These are phyloP conservation scores for Platichthys stellatus DNA, from an alignment of 2,113 vertebrate species.

Conservation along the genomic window DNA sequence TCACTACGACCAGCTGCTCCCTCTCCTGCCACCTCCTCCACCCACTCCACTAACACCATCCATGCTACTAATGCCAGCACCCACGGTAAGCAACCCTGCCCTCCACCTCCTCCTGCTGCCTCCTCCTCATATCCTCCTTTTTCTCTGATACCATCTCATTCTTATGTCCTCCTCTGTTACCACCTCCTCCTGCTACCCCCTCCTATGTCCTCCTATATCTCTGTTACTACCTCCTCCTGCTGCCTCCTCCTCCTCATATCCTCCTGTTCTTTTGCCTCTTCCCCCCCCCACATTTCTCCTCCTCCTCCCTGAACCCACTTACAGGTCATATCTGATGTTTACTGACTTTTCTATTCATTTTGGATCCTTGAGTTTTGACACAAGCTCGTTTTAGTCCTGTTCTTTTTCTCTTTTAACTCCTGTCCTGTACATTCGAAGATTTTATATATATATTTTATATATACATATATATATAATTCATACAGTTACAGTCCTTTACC, in stretches of 20 bases:
- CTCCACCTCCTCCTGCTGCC: slow-evolving; percentile 35
- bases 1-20: slow-evolving; percentile 70
- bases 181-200: slow-evolving; percentile 11
- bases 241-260: slow-evolving; percentile 4
- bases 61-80: slow-evolving; percentile 88
- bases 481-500: too few relatives aligned
- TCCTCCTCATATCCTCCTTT: slow-evolving; percentile 29
- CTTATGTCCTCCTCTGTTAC: neutral
- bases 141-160: slow-evolving; percentile 29
- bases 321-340: neutral
- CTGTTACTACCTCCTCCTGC: too few relatives aligned
- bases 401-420: neutral
- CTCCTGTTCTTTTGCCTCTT: neutral
- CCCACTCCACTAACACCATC: slow-evolving; percentile 93
- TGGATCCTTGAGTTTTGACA: neutral
- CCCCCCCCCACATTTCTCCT: neutral
- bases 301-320: neutral
- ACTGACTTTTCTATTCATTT: neutral
- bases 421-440: too few relatives aligned
- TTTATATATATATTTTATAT: too few relatives aligned
- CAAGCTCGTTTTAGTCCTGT: too few relatives aligned
- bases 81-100: slow-evolving; percentile 79
- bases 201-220: neutral
- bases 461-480: too few relatives aligned
- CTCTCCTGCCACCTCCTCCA: slow-evolving; percentile 87